Conservation (phyloP, 92 coral and sea anemone genomes). For the Palythoa caribaeorum region DNA sequence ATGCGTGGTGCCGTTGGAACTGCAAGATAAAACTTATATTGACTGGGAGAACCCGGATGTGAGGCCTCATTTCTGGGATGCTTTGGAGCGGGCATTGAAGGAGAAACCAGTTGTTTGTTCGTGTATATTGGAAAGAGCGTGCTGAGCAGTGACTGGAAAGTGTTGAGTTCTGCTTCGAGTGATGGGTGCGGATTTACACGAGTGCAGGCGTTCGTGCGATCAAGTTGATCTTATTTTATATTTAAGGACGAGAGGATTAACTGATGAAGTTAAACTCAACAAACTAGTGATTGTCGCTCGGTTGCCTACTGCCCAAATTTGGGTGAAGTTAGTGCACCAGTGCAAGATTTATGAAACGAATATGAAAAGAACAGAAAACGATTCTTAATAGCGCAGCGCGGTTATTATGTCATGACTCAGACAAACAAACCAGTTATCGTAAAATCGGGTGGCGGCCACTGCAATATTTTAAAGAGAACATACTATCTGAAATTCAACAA, state of each 20-base stretch:
- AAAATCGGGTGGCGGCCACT: no score
- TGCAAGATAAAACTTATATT: constrained; percentile 66
- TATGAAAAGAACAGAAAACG: no score
- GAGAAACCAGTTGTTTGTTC: neutral
- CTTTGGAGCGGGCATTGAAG: constrained; percentile 60
- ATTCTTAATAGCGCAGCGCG: no score
- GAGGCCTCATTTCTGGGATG: constrained; percentile 73
- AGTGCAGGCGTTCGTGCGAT: constrained; percentile 1
- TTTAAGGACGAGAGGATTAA: neutral
- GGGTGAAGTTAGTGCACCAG: no score
- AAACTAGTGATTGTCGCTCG: neutral
- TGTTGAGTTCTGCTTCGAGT: neutral
- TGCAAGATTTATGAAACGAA: neutral
- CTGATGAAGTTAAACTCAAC: neutral
- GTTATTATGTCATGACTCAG: no score
- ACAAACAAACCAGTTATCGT: no score
- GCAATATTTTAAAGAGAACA: no score
- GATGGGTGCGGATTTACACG: neutral
- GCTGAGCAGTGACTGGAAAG: neutral
- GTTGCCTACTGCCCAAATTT: no score
- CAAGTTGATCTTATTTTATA: neutral
- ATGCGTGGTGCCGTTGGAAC: constrained; percentile 60
- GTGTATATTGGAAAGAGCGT: neutral
- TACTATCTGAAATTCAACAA: no score
- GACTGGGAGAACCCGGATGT: constrained; percentile 74